These are phyloP conservation scores for Bombus vancouverensis DNA, from an alignment of 1,140 invertebrate genomes.

Conservation along the genomic window DNA sequence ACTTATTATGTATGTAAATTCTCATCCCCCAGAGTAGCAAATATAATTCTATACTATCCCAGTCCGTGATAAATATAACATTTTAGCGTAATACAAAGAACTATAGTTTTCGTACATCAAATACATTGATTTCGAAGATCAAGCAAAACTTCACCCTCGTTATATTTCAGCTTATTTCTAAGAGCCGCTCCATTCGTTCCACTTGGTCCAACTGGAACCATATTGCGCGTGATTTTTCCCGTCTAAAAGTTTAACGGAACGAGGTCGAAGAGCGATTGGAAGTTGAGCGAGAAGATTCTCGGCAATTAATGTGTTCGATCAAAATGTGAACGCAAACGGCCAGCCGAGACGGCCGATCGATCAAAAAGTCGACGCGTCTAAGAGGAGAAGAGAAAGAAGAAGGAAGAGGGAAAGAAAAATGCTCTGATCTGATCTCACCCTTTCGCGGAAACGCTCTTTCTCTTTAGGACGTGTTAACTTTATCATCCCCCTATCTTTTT, in stretches of 20 bases:
- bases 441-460: slow-evolving; percentile 25
- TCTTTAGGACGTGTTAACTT: slow-evolving; percentile 42
- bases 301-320: slow-evolving; percentile 42
- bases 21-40: too few species aligned
- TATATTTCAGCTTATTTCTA: background rate
- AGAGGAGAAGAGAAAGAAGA: background rate
- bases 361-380: slow-evolving; percentile 15
- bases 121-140: too few species aligned
- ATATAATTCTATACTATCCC: too few species aligned
- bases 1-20: too few species aligned
- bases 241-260: background rate
- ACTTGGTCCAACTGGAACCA: background rate
- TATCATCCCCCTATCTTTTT: slow-evolving; percentile 48
- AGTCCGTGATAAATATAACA: too few species aligned
- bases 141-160: too few species aligned
- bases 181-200: background rate
- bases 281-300: background rate
- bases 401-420: background rate
- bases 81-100: too few species aligned
- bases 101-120: too few species aligned
- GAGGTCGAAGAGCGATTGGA: background rate
- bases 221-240: background rate
- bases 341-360: slow-evolving; percentile 15
- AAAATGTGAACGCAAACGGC: background rate
- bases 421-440: background rate